A percentile compares a stretch with the other conserved stretches of the same genome.
These are phyloP conservation scores for Seriola aureovittata DNA, from an alignment of 2,113 vertebrate genomes.

Conservation along the genomic window DNA sequence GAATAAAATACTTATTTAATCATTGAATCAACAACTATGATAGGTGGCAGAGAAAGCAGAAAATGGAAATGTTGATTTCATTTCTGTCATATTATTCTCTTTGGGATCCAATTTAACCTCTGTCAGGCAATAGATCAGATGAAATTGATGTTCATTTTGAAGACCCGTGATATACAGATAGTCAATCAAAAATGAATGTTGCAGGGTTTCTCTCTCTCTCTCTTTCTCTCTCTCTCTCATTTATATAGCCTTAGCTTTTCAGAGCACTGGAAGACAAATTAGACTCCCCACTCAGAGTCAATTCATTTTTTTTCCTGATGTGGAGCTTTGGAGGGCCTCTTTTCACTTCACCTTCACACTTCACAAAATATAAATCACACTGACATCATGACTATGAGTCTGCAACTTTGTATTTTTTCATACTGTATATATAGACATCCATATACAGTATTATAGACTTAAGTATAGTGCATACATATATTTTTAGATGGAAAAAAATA, in stretches of 20 bases:
- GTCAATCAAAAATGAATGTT: constrained; percentile 70
- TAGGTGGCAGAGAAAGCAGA: constrained; percentile 32
- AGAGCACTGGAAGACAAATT: constrained; percentile 57
- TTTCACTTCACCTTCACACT: constrained; percentile 25
- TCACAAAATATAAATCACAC: constrained; percentile 32
- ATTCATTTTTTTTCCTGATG: constrained; percentile 32
- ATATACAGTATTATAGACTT: not conserved
- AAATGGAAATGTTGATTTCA: constrained; percentile 64
- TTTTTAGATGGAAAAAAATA: no score
- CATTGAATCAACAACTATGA: constrained; percentile 54
- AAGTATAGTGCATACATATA: no score
- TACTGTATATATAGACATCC: no score
- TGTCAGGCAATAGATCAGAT: constrained; percentile 76
- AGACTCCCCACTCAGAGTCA: constrained; percentile 27
- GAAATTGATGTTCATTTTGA: constrained; percentile 72
- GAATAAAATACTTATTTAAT: constrained; percentile 46
- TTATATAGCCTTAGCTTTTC: constrained; percentile 54
- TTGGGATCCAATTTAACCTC: constrained; percentile 77
- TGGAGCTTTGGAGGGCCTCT: constrained; percentile 19
- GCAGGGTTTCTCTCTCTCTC: not conserved
- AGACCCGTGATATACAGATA: constrained; percentile 66
- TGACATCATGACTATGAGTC: constrained; percentile 10
- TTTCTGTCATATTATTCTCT: constrained; percentile 64
- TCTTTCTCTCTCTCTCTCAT: constrained; percentile 33
- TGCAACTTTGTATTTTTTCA: not conserved